Conservation (phyloP, 1,140 invertebrate genomes). For the Drosophila yakuba region DNA sequence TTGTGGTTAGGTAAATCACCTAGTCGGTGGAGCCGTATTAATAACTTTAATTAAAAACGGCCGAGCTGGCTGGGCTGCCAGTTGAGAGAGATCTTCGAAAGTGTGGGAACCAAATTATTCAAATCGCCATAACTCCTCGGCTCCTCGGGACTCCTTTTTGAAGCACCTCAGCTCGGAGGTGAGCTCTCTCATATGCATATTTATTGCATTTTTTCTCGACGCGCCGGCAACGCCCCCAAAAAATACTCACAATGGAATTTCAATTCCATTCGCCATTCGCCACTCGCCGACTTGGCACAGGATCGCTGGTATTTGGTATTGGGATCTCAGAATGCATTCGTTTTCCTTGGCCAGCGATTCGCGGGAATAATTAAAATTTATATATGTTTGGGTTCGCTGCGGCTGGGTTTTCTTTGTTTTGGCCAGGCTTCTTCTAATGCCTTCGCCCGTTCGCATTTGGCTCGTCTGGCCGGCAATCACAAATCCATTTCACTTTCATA, state of each 20-base stretch:
- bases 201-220: slow-evolving; percentile 83
- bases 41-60: slow-evolving; percentile 83
- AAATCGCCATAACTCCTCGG: slow-evolving; percentile 72
- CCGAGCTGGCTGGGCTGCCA: slow-evolving; percentile 1
- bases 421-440: slow-evolving; percentile 45
- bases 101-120: slow-evolving; percentile 84
- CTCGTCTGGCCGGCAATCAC: slow-evolving; percentile 39
- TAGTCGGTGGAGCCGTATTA: slow-evolving; percentile 66
- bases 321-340: slow-evolving; percentile 61
- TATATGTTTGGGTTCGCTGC: slow-evolving; percentile 59
- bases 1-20: slow-evolving; percentile 65
- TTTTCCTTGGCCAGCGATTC: slow-evolving; percentile 52
- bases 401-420: slow-evolving; percentile 26
- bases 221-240: slow-evolving; percentile 84
- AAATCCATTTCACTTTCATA: slow-evolving; percentile 77
- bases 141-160: slow-evolving; percentile 41
- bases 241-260: slow-evolving; percentile 81
- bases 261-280: slow-evolving; percentile 81
- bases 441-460: slow-evolving; percentile 3
- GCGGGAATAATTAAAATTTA: slow-evolving; percentile 80
- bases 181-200: slow-evolving; percentile 83
- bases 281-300: slow-evolving; percentile 61
- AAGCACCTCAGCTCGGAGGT: slow-evolving; percentile 16
- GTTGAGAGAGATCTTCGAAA: slow-evolving; percentile 36
- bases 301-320: slow-evolving; percentile 10